These are phyloP conservation scores for Condylura cristata DNA, from an alignment of 2,113 vertebrate species.

Conservation along the genomic window DNA sequence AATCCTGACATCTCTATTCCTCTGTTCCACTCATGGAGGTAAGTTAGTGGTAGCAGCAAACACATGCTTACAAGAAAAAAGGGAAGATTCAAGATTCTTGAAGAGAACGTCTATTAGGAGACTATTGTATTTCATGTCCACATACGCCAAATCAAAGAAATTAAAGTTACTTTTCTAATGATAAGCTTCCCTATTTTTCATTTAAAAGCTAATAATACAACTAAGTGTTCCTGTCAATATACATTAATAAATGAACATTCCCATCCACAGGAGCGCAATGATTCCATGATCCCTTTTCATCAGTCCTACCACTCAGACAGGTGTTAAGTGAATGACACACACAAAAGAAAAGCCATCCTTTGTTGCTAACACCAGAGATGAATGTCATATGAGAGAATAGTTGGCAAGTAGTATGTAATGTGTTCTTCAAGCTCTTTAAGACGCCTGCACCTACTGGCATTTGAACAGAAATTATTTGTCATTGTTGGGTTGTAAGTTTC, in stretches of 20 bases:
- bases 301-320: background rate
- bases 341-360: background rate
- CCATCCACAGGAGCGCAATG: background rate
- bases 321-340: constrained; percentile 32
- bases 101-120: background rate
- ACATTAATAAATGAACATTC: background rate
- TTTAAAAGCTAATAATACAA: constrained; percentile 17
- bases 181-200: background rate
- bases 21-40: background rate
- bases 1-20: background rate
- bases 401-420: background rate
- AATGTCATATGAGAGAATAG: background rate
- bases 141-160: background rate
- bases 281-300: background rate
- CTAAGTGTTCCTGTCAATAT: background rate
- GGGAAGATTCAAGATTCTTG: background rate
- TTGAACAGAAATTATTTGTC: constrained; percentile 11
- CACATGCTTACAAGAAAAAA: background rate
- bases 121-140: background rate
- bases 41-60: background rate
- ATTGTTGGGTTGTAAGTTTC: background rate
- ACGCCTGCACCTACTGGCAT: background rate
- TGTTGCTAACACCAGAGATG: background rate
- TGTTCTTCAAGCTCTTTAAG: background rate
- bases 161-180: background rate